Evolutionary conservation across 2,888 invertebrate species (phyloP), one percentile per base, ranked within the genome.

Genomic region (Plusia festucae): DNA sequence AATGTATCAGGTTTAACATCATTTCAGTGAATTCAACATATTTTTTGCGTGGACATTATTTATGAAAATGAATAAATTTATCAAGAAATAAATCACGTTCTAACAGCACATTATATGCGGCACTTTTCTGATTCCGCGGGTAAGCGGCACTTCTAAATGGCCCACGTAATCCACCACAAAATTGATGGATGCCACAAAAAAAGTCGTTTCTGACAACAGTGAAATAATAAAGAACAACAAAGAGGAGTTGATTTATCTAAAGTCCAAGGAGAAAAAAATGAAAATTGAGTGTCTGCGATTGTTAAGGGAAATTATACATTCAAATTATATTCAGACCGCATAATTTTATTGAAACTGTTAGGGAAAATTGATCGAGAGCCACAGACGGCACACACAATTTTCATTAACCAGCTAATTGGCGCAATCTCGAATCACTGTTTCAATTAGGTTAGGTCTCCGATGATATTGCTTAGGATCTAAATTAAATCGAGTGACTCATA

Each of bases 181-280:
- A 79, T 70, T 76, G 68, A 79, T 78, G 64, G 59, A 55, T 27
- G 46, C 32, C 9, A 60, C 52, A 49, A 66, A 68, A 66, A 18
- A 52, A 20, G 22, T 53, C 46, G 11, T 46, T 53, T 40, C 40
- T 34, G 32, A 55, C 67, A 59, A 52, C 7, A n/a, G 24, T 53
- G 46, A 54, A 53, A 60, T 65, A 55, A 65, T 32, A 30, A 49
- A 60, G 30, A 15, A 40, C 61, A 55, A 64, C 53, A 53, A 54
- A 63, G 34, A 55, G 65, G 56, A 57, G 65, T 67, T 55, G 49
- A 66, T 60, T 70, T 53, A 52, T 54, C 11, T 30, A 60, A 49
- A 15, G 54, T 63, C 76, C 55, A 32, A 16, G 24, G 64, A 64
- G 73, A 79, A 69, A 72, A 49, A 49, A 49, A 49, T 46, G 46